Evolutionary conservation across 2,113 vertebrate species (phyloP).

Genomic region (Dasyprocta punctata): DNA sequence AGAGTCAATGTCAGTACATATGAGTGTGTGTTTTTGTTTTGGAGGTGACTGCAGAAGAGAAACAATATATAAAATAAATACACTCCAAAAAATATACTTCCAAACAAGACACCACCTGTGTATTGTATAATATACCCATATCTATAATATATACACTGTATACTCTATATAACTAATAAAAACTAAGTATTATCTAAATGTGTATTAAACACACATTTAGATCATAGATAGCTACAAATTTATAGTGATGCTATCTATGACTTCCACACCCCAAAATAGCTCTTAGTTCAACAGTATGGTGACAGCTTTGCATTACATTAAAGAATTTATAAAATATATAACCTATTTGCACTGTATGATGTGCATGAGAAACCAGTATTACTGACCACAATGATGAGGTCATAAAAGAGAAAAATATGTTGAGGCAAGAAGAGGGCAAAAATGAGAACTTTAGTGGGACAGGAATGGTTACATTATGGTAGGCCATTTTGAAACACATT

Average conservation of each 20-base stretch:
- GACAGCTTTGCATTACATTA: background rate
- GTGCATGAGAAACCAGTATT: slow-evolving; percentile 36
- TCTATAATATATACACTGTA: background rate
- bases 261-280: background rate
- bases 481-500: background rate
- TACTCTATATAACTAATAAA: background rate
- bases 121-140: background rate
- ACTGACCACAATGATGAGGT: slow-evolving; percentile 23
- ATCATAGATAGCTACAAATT: background rate
- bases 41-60: background rate
- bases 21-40: background rate
- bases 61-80: background rate
- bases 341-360: slow-evolving; percentile 41
- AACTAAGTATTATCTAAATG: background rate
- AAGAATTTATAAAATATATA: slow-evolving; percentile 49
- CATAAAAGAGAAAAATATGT: slow-evolving; percentile 1
- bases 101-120: background rate
- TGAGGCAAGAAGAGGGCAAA: slow-evolving; percentile 46
- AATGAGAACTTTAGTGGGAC: background rate
- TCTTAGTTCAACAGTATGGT: background rate
- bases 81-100: background rate
- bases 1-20: background rate
- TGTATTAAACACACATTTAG: background rate
- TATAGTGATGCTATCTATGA: background rate
- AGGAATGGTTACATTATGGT: background rate